Evolutionary conservation across 64 coral and sea anemone genomes (phyloP), one percentile per base, ranked within the genome.

Genomic region (Pocillopora damicornis): DNA sequence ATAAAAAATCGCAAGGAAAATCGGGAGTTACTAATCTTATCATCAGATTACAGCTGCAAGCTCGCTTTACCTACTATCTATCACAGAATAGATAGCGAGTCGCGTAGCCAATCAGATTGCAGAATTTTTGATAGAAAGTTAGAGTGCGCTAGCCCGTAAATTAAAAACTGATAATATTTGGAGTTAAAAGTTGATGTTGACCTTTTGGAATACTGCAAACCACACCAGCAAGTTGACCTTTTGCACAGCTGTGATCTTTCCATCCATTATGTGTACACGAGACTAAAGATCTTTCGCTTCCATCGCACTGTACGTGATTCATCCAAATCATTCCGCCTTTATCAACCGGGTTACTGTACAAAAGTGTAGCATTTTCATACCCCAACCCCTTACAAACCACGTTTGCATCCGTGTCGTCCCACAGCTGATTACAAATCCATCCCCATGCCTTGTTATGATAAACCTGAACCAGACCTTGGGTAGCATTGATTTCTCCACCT

Each of bases 331-430:
- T 73, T 2, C 22, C 77, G 59, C 60, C 60, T 61, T 58, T 17
- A 61, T 20, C 13, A 11, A 22, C 57, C 14, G 20, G 60, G 13
- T 13, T 18, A 26, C 18, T 79, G 77, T 34, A 79, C 59, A 79
- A 2, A 1, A 23, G 18, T 26, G 77, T 30, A 2, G 77, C 12
- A 2, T n/a, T 63, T 38, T 35, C 38, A 38, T 68, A 85, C 11
- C 61, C 81, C 67, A 85, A 23, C 61, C 67, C 35, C 37, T 35
- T 38, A 25, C 81, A 85, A 34, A 85, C 81, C 35, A 85, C 81
- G 20, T 85, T 45, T 20, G 81, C 61, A 25, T 85, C 63, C 1
- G 20, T 30, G 23, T 73, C 20, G 61, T 63, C 61, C 61, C 61
- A 63, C 61, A 38, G 22, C 36, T 85, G 59, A 85, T 36, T 14